Conservation (phyloP, 1,140 invertebrate genomes). For the Gonioctena quinquepunctata region DNA sequence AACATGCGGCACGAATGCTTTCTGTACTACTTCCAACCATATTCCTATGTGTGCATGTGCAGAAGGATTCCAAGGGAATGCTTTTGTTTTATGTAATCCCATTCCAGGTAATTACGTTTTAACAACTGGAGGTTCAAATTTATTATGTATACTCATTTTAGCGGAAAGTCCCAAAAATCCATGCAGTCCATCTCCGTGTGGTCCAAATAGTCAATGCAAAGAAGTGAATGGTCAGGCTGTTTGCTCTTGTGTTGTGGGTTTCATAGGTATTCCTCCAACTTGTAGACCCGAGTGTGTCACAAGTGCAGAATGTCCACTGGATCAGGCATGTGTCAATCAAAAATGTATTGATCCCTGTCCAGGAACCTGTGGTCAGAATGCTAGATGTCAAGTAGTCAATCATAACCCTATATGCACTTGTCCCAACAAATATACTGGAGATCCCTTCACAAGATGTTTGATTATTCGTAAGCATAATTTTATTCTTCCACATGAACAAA, state of each 20-base stretch:
- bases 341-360: conserved; percentile 72
- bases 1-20: conserved; percentile 68
- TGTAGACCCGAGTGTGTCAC: conserved; percentile 70
- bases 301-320: conserved; percentile 68
- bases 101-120: conserved; percentile 60
- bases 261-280: conserved; percentile 65
- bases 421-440: conserved; percentile 68
- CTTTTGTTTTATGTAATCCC: conserved; percentile 64
- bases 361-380: conserved; percentile 65
- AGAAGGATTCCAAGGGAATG: conserved; percentile 66
- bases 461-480: conserved; percentile 49
- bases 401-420: conserved; percentile 80
- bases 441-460: conserved; percentile 66
- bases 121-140: conserved; percentile 42
- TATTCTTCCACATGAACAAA: conserved; percentile 5
- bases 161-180: conserved; percentile 62
- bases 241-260: conserved; percentile 68
- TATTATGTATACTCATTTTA: conserved; percentile 60
- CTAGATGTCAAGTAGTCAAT: conserved; percentile 72
- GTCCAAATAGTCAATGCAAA: conserved; percentile 66
- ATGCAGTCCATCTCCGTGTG: conserved; percentile 71
- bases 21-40: conserved; percentile 69
- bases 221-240: conserved; percentile 66
- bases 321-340: conserved; percentile 70
- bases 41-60: conserved; percentile 68